Conservation (phyloP, 2,797 vertebrate genomes). For the Myoxocephalus aenaeus region DNA sequence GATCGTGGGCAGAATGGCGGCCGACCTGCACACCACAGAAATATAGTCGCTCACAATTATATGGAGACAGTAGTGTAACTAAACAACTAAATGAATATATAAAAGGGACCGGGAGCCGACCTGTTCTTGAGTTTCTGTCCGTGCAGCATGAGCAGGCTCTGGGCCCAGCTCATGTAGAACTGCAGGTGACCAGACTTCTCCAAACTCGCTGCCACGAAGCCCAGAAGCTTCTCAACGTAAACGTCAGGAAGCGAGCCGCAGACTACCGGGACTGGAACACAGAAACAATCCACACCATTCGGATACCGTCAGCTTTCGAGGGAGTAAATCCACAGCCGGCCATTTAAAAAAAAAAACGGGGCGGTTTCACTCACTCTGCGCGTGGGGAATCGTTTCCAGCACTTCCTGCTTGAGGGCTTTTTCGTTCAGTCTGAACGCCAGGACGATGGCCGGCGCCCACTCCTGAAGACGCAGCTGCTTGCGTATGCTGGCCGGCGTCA, state of each 20-base stretch:
- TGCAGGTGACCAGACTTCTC: constrained; percentile 92
- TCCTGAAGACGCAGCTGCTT: constrained; percentile 84
- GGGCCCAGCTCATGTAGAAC: constrained; percentile 94
- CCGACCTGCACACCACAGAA: constrained; percentile 79
- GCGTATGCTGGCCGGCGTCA: constrained; percentile 89
- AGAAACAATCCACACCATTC: neutral
- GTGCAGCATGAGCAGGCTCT: constrained; percentile 89
- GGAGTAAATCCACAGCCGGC: neutral
- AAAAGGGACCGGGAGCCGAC: constrained; percentile 63
- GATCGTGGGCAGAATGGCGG: constrained; percentile 87
- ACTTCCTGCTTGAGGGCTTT: constrained; percentile 88
- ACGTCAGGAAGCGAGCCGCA: constrained; percentile 91
- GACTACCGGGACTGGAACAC: constrained; percentile 87
- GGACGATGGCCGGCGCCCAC: constrained; percentile 88
- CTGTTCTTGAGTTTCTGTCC: constrained; percentile 94
- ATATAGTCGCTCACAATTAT: neutral
- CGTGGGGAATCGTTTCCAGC: constrained; percentile 89
- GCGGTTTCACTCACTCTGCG: constrained; percentile 82
- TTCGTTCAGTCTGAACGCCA: constrained; percentile 95
- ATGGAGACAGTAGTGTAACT: neutral
- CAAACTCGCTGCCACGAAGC: constrained; percentile 89
- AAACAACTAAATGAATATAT: neutral
- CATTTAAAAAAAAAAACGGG: neutral
- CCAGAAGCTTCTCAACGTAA: constrained; percentile 92
- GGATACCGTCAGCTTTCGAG: neutral